A percentile compares a stretch with the other conserved stretches of the same genome.
Evolutionary conservation across 2,888 invertebrate genomes (phyloP).

Genomic region (Oscheius sp.): DNA sequence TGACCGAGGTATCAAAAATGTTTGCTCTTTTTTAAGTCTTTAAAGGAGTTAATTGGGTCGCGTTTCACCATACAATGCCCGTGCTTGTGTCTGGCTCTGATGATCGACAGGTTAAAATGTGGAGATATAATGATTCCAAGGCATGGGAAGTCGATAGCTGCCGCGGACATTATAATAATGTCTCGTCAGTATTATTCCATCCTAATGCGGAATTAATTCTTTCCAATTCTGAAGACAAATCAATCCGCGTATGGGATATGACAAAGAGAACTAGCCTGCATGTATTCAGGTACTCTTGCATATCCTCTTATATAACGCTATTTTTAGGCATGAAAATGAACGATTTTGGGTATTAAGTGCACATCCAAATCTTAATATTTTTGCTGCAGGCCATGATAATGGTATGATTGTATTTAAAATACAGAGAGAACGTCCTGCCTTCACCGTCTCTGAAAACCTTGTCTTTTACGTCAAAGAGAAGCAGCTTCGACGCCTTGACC

Average conservation of each 20-base stretch:
- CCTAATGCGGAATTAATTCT: constrained; percentile 93
- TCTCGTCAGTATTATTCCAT: constrained; percentile 95
- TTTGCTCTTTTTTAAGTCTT: background rate
- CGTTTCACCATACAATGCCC: constrained; percentile 93
- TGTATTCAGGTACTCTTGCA: constrained; percentile 81
- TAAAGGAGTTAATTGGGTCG: constrained; percentile 96
- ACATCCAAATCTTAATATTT: constrained; percentile 93
- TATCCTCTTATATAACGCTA: constrained; percentile 47
- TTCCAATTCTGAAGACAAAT: constrained; percentile 97
- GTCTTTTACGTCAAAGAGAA: constrained; percentile 96
- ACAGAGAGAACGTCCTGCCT: constrained; percentile 90
- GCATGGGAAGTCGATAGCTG: constrained; percentile 99
- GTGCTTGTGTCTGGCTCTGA: constrained; percentile 98
- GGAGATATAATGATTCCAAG: constrained; percentile 81
- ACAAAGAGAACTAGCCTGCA: constrained; percentile 90
- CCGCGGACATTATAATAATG: constrained; percentile 99
- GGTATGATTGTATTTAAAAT: constrained; percentile 90
- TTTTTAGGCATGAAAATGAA: constrained; percentile 85
- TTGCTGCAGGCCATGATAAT: constrained; percentile 98
- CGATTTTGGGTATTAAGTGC: constrained; percentile 96
- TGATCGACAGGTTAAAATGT: constrained; percentile 94
- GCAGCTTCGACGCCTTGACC: constrained; percentile 89
- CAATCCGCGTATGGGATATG: constrained; percentile 98
- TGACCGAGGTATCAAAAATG: constrained; percentile 85
- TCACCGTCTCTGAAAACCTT: constrained; percentile 90